Evolutionary conservation across 1,140 invertebrate species (phyloP).

Genomic region (Drosophila erecta): DNA sequence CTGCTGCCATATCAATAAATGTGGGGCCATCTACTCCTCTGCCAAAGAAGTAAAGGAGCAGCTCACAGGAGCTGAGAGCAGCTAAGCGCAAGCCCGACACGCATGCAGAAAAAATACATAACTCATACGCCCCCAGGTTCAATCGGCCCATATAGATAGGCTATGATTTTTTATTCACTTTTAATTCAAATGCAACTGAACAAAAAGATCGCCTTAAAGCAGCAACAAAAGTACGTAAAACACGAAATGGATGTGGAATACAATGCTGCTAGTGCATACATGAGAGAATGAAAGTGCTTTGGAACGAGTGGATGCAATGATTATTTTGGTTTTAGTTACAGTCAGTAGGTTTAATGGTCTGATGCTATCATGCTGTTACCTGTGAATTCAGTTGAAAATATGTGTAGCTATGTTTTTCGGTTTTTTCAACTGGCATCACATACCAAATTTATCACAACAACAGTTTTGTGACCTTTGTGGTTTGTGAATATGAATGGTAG

Average conservation of each 20-base stretch:
- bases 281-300: constrained; percentile 21
- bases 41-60: constrained; percentile 6
- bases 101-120: constrained; percentile 46
- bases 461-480: constrained; percentile 31
- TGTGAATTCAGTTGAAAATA: constrained; percentile 21
- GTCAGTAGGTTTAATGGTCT: constrained; percentile 33
- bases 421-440: constrained; percentile 32
- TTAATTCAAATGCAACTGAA: constrained; percentile 54
- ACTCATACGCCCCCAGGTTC: constrained; percentile 53
- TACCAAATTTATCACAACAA: constrained; percentile 33
- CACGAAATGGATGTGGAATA: constrained; percentile 7
- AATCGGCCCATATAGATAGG: constrained; percentile 25
- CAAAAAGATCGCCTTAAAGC: constrained; percentile 39
- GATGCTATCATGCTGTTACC: constrained; percentile 31
- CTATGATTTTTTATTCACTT: constrained; percentile 49
- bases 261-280: constrained; percentile 10
- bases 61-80: background rate
- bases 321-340: constrained; percentile 45
- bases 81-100: constrained; percentile 22
- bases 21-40: constrained; percentile 30
- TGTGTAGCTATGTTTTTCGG: too few relatives aligned
- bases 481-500: constrained; percentile 15
- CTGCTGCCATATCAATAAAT: constrained; percentile 80
- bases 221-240: constrained; percentile 23
- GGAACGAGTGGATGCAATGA: constrained; percentile 16